These are phyloP conservation scores for Oryzias woworae DNA, from an alignment of 2,113 vertebrate species.

Conservation along the genomic window DNA sequence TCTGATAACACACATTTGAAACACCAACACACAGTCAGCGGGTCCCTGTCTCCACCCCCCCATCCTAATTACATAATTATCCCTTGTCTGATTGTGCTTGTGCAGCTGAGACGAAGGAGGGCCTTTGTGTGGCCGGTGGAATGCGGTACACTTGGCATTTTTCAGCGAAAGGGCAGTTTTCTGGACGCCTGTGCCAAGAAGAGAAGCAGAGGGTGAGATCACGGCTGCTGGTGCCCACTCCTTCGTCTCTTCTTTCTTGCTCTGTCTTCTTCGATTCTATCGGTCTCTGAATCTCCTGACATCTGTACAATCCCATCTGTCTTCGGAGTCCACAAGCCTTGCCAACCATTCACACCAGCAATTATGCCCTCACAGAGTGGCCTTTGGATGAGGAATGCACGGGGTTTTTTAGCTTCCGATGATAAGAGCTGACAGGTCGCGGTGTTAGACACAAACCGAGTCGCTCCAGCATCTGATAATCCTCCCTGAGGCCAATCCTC, in stretches of 20 bases:
- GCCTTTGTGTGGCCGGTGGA: conserved; percentile 71
- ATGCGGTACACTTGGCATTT: conserved; percentile 79
- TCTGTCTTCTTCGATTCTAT: conserved; percentile 24
- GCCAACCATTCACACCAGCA: conserved; percentile 1
- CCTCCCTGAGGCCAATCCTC: conserved; percentile 23
- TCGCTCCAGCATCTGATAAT: conserved; percentile 31
- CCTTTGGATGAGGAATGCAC: conserved; percentile 39
- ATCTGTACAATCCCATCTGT: conserved; percentile 41
- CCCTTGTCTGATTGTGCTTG: conserved; percentile 70
- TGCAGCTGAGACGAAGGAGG: conserved; percentile 68
- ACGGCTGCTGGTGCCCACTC: conserved; percentile 76
- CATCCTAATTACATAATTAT: conserved; percentile 75
- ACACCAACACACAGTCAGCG: conserved; percentile 58
- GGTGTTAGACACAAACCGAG: conserved; percentile 3
- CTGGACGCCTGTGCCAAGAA: conserved; percentile 63
- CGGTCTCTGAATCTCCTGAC: conserved; percentile 28
- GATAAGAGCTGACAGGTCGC: conserved; percentile 45
- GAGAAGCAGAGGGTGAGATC: conserved; percentile 69
- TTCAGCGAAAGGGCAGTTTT: conserved; percentile 80
- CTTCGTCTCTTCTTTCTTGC: conserved; percentile 30
- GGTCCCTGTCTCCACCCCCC: conserved; percentile 47
- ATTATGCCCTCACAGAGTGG: conserved; percentile 20
- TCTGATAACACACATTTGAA: conserved; percentile 59
- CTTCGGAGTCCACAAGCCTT: conserved; percentile 13
- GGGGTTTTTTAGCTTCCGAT: conserved; percentile 32